phyloP scores from a whole-genome alignment of 2,113 vertebrate species.

The Ameiurus melas region DNA sequence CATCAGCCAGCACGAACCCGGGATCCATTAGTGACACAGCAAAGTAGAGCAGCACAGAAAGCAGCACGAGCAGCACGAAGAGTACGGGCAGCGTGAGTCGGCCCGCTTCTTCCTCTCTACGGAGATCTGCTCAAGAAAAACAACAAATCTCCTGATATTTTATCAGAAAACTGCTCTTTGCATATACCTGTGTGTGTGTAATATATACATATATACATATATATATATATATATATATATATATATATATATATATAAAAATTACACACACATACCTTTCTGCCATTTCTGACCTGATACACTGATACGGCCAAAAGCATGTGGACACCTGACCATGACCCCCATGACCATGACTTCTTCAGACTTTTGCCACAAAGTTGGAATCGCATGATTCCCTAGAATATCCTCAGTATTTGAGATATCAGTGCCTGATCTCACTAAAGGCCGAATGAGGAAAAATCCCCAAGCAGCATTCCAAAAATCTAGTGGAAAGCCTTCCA shows the following conservation, averaged over 20 bases:
- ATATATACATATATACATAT: no score
- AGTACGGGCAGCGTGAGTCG: constrained; percentile 78
- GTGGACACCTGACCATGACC: background rate
- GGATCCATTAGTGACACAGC: constrained; percentile 96
- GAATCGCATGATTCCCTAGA: background rate
- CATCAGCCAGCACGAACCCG: constrained; percentile 81
- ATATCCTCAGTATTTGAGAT: no score
- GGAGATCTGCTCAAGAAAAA: constrained; percentile 74
- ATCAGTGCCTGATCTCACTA: background rate
- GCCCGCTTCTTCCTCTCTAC: constrained; percentile 74
- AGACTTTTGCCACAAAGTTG: background rate
- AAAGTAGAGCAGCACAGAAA: constrained; percentile 86
- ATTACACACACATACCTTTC: background rate
- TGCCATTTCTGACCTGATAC: background rate
- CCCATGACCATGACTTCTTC: background rate
- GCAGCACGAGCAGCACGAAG: constrained; percentile 80
- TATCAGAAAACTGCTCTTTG: no score
- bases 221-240: no score
- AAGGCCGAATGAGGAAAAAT: background rate
- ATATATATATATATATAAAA: no score
- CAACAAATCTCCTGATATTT: background rate
- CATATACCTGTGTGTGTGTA: no score
- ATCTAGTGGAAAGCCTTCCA: background rate
- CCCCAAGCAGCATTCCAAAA: background rate
- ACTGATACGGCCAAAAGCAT: background rate